phyloP scores from a whole-genome alignment of 2,113 vertebrate species.

The Carassius gibelio region DNA sequence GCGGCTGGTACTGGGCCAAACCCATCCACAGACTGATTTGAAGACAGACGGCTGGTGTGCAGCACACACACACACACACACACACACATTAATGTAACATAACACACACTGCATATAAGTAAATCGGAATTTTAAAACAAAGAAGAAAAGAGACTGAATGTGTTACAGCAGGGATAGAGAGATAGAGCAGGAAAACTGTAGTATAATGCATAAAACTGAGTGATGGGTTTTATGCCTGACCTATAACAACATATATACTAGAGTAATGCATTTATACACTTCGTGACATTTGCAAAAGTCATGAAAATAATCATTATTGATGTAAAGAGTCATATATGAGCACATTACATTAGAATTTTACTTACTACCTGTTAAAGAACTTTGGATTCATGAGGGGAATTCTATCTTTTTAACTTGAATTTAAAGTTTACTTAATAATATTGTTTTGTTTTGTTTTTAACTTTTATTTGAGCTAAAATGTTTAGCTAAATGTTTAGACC shows the following conservation, averaged over 20 bases:
- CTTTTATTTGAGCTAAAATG: too few species aligned
- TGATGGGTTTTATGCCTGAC: neutral
- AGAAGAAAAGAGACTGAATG: neutral
- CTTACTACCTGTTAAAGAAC: too few species aligned
- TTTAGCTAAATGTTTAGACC: too few species aligned
- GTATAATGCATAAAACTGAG: neutral
- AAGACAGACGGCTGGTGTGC: slow-evolving; percentile 34
- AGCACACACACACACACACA: neutral
- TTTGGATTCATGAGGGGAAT: too few species aligned
- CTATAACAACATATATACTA: neutral
- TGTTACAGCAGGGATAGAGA: neutral
- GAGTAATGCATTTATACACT: neutral
- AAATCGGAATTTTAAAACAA: neutral
- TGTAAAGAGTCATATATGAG: too few species aligned
- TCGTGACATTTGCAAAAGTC: too few species aligned
- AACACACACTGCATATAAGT: neutral
- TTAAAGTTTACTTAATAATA: too few species aligned
- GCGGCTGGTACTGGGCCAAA: slow-evolving; percentile 15
- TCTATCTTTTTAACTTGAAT: too few species aligned
- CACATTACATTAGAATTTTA: too few species aligned
- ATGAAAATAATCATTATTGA: neutral
- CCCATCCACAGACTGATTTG: neutral
- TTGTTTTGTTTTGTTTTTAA: too few species aligned
- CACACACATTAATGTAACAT: neutral
- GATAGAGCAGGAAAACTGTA: neutral